These are phyloP conservation scores for Lingula anatina DNA, from an alignment of 2,888 invertebrate genomes.

Conservation along the genomic window DNA sequence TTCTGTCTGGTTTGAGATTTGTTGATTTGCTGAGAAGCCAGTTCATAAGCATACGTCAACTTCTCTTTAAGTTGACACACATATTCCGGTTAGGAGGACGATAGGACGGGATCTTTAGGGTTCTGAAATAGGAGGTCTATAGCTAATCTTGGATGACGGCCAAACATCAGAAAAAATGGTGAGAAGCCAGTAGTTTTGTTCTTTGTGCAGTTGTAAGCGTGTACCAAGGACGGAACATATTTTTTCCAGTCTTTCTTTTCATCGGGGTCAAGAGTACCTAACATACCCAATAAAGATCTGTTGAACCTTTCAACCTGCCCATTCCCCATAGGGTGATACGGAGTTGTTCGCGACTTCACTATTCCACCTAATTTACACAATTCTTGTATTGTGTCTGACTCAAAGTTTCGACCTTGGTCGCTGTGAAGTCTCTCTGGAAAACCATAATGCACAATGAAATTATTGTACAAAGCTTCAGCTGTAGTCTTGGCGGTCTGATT, in stretches of 20 bases:
- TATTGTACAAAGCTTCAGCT: conserved; percentile 10
- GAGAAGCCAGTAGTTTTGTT: conserved; percentile 10
- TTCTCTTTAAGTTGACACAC: not conserved
- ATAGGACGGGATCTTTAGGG: no score
- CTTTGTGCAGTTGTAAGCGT: conserved; percentile 10
- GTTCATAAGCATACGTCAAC: not conserved
- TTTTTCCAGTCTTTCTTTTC: conserved; percentile 8
- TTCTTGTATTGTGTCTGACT: conserved; percentile 10
- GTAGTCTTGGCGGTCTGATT: conserved; percentile 11
- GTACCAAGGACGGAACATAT: conserved; percentile 6
- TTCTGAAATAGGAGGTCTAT: conserved; percentile 4
- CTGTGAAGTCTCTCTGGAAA: conserved; percentile 11
- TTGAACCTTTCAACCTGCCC: conserved; percentile 10
- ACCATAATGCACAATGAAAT: conserved; percentile 12
- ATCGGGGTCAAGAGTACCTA: conserved; percentile 7
- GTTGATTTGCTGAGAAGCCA: not conserved
- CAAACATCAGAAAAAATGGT: conserved; percentile 11
- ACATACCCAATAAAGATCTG: conserved; percentile 7
- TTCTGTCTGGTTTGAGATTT: no score
- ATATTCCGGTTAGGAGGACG: no score
- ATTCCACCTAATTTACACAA: conserved; percentile 7
- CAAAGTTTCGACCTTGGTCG: conserved; percentile 12
- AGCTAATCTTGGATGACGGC: conserved; percentile 5
- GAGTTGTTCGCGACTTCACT: conserved; percentile 10
- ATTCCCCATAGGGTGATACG: conserved; percentile 10